phyloP scores from a whole-genome alignment of 1,140 invertebrate genomes.

The Maconellicoccus hirsutus region DNA sequence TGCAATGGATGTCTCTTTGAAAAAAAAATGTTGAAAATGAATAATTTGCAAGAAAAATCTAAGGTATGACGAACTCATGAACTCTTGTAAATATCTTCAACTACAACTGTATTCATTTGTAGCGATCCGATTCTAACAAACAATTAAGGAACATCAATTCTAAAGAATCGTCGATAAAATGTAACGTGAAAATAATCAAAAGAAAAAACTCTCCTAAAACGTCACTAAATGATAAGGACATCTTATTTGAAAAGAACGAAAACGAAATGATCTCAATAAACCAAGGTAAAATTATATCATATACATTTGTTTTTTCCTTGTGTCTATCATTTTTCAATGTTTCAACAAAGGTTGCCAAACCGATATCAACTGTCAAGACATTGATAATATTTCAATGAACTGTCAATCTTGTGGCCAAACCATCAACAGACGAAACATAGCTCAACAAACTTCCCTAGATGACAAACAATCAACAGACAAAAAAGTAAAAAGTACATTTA shows the following conservation, averaged over 20 bases:
- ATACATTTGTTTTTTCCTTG: too few relatives aligned
- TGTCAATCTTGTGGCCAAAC: background rate
- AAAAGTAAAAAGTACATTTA: background rate
- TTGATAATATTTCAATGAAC: background rate
- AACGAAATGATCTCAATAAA: background rate
- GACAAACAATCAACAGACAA: background rate
- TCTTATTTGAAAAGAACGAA: background rate
- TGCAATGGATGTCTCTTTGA: background rate
- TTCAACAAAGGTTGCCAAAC: background rate
- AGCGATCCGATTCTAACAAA: background rate
- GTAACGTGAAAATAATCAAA: conserved; percentile 12
- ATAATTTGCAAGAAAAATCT: background rate
- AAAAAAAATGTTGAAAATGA: background rate
- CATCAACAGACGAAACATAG: background rate
- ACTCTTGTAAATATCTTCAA: too few relatives aligned
- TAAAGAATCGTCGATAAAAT: background rate
- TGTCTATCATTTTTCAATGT: too few relatives aligned
- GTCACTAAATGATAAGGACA: background rate
- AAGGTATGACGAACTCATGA: background rate
- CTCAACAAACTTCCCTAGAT: background rate
- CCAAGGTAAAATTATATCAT: background rate
- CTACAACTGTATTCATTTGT: too few relatives aligned
- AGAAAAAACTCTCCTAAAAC: background rate
- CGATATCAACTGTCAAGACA: background rate
- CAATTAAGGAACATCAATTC: background rate